Base-by-base conservation (phyloP, 1,140 invertebrate species). In the Rhyzopertha dominica region DNA sequence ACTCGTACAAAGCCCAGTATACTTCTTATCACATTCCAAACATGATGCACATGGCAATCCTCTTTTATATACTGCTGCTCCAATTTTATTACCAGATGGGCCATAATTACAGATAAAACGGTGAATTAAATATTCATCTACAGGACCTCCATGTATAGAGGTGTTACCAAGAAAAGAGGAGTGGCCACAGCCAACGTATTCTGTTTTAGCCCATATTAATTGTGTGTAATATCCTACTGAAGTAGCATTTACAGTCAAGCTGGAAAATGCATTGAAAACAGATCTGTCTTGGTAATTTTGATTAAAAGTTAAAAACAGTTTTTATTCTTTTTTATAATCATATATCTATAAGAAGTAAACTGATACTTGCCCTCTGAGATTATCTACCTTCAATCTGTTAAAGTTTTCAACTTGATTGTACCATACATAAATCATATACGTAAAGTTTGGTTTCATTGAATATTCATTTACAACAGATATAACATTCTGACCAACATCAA, bases 271-370 rank as follows among this genome's bases (percentile, higher is more conserved):
- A n/a, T n/a, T n/a, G 30, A 47, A 12, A 51, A 56, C 3, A 69
- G 67, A n/a, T 65, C 57, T n/a, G 54, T 67, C 68, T 68, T 71
- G 16, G 68, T 51, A 31, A 72, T 42, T 58, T 70, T 66, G 0
- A 65, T 63, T 36, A 66, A 72, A 41, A 67, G 63, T 10, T 57
- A 63, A 28, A 57, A 60, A 8, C 41, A 18, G 13, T 37, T 7
- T 25, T 52, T 43, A 20, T 34, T 43, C 14, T 50, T 59, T 36
- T 40, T 34, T 2, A 19, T 18, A 5, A 23, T 43, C 25, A 16
- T 2, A 20, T 16, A 43, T 26, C 5, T 5, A 24, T 46, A 51
- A 28, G 30, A 41, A 17, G n/a, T 24, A 46, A 50, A 42, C n/a
- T n/a, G n/a, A n/a, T n/a, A n/a, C n/a, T n/a, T n/a, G n/a, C n/a